Evolutionary conservation across 2,797 vertebrate species (phyloP), one percentile per base, ranked within the genome.

Genomic region (Eulemur mongoz): DNA sequence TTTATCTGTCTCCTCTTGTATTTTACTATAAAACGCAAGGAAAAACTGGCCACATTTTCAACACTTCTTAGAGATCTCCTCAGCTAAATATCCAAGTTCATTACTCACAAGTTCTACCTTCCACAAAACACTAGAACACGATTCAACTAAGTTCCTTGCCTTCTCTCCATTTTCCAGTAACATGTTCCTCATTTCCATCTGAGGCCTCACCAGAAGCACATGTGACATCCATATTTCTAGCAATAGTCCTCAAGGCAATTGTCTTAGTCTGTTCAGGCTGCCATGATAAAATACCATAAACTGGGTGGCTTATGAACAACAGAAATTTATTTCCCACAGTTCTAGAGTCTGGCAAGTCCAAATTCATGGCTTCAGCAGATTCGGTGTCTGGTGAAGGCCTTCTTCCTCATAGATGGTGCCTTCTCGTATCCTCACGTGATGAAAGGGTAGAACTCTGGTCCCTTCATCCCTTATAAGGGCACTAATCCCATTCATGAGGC

Each of bases 81-180:
- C 70, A n/a, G 11, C 50, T 79, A 89, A 92, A 94, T 84, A 40
- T 20, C 15, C 38, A 89, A n/a, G 83, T 96, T 91, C 12, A 48
- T 61, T 25, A 63, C 59, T 83, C 43, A 54, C 54, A 86, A 78
- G 32, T 94, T 78, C 54, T 70, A 63, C 30, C 35, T 92, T 89
- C 45, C 25, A 63, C 43, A 87, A 73, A 84, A 84, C 45, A 45
- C 30, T 87, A 52, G n/a, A 84, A 75, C 22, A 81, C 30, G 35
- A n/a, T 76, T 52, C 57, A 95, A 27, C 75, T 38, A 67, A 76
- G 18, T 69, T 83, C 23, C 91, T 86, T 54, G 63, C n/a, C 7
- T 89, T 82, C 45, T 52, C 59, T 80, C 54, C 25, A 40, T 57
- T 95, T 91, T 75, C 65, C 45, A 85, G 20, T 52, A 76, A 17